Conservation (phyloP, 2,888 invertebrate genomes). For the Biston stratarius region DNA sequence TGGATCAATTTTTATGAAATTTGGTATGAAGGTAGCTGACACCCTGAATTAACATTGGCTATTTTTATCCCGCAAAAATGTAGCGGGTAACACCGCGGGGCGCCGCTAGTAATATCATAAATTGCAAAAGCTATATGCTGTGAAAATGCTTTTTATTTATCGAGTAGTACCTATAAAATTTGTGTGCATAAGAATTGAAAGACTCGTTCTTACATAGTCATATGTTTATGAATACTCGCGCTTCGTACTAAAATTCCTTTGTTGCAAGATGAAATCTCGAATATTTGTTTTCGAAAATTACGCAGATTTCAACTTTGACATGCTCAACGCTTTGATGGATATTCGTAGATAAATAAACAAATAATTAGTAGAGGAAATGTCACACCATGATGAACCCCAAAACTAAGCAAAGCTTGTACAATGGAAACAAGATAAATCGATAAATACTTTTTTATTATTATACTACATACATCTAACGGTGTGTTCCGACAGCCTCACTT, state of each 20-base stretch:
- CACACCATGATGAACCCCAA: no score
- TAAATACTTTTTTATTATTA: no score
- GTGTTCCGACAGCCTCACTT: no score
- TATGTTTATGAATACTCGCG: background rate
- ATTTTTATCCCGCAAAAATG: no score
- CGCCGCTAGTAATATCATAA: conserved; percentile 5
- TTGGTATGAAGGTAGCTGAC: no score
- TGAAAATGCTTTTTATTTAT: background rate
- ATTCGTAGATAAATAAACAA: background rate
- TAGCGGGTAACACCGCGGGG: no score
- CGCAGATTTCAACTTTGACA: background rate
- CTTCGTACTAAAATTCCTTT: background rate
- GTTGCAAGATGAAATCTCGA: background rate
- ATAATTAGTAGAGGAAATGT: no score
- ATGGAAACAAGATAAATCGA: no score
- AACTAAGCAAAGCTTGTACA: no score
- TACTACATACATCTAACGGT: no score
- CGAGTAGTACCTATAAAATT: background rate
- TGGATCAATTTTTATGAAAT: no score
- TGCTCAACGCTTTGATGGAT: background rate
- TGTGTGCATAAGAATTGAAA: background rate
- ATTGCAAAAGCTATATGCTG: conserved; percentile 3
- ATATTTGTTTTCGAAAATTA: background rate
- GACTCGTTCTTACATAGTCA: background rate
- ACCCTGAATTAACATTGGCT: no score